Conservation (phyloP, 37 sponge, comb jelly and placozoan species). For the Aphrocallistes beatrix region DNA sequence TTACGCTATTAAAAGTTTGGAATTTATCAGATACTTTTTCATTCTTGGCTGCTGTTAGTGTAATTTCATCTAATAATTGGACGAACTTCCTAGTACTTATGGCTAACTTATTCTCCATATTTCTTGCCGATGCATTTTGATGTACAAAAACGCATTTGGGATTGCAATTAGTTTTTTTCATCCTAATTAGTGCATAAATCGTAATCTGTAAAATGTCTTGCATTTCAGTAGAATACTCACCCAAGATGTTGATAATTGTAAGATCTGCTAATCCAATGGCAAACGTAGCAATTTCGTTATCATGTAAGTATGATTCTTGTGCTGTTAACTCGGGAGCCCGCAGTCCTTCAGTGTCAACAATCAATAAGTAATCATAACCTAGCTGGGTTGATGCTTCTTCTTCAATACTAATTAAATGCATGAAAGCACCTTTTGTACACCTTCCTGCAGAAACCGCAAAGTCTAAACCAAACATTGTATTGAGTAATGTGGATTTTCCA, state of each 20-base stretch:
- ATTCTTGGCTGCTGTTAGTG: background rate
- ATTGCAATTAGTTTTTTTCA: no score
- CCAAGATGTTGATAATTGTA: background rate
- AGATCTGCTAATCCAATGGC: background rate
- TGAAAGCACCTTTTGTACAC: background rate
- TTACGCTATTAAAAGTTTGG: background rate
- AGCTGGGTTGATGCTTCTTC: background rate
- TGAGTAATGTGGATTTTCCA: slow-evolving; percentile 1
- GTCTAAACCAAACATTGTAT: background rate
- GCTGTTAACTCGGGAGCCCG: background rate
- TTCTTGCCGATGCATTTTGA: background rate
- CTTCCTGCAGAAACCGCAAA: background rate
- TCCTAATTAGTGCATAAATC: background rate
- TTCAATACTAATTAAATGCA: background rate
- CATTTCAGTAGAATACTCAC: background rate
- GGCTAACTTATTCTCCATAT: background rate
- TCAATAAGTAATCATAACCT: background rate
- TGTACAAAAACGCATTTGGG: no score
- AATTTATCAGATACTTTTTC: background rate
- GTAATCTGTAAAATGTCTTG: background rate
- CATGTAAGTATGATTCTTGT: background rate
- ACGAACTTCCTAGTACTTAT: background rate
- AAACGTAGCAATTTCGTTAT: no score
- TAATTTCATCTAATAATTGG: background rate
- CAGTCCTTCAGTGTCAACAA: background rate